Evolutionary conservation across 2,797 vertebrate species (phyloP).

Genomic region (Bovichtus variegatus): DNA sequence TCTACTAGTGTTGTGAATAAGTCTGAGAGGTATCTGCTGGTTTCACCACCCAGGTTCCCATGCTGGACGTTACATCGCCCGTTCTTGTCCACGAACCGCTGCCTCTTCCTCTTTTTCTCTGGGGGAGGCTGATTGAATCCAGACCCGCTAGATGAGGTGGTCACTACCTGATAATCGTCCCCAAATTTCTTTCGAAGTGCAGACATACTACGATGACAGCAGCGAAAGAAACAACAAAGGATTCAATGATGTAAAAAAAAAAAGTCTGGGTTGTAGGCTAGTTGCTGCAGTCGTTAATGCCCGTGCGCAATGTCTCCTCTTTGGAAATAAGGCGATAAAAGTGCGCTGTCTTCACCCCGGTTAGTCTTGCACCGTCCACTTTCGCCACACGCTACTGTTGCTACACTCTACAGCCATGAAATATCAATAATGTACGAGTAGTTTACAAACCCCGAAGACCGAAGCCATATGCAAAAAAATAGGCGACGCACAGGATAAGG

Average conservation of each 20-base stretch:
- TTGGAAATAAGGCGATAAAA: conserved; percentile 72
- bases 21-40: conserved; percentile 97
- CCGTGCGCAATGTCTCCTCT: conserved; percentile 76
- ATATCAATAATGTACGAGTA: conserved; percentile 61
- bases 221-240: conserved; percentile 67
- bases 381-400: conserved; percentile 68
- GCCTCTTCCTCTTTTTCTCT: conserved; percentile 92
- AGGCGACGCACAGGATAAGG: conserved; percentile 60
- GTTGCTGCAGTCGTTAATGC: conserved; percentile 69
- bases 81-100: conserved; percentile 99
- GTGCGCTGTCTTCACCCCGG: conserved; percentile 71
- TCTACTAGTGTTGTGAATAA: conserved; percentile 98
- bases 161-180: conserved; percentile 99
- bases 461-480: conserved; percentile 67
- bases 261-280: conserved; percentile 60
- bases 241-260: conserved; percentile 38
- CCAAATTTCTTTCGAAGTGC: conserved; percentile 99
- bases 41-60: conserved; percentile 97
- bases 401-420: conserved; percentile 72
- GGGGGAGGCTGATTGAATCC: conserved; percentile 91
- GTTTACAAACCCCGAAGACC: conserved; percentile 36
- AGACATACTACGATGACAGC: conserved; percentile 94
- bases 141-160: conserved; percentile 95
- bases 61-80: conserved; percentile 98
- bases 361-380: conserved; percentile 76